Base-by-base conservation (phyloP, 1,140 invertebrate species). In the Temnothorax curvispinosus region DNA sequence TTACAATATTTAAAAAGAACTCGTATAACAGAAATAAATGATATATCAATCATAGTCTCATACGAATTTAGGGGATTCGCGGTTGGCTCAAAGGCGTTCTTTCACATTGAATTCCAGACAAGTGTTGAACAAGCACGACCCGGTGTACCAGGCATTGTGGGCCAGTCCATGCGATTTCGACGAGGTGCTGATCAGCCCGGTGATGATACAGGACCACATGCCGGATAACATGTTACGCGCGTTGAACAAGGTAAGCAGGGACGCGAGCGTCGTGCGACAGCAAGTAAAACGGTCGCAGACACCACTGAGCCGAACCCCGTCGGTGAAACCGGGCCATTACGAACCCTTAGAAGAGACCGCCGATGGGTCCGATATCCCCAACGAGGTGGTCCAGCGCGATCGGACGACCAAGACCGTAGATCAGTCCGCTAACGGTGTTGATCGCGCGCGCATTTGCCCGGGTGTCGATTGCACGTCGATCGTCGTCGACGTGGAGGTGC, bases 181-280 rank as follows among this genome's bases (percentile, higher is more conserved):
- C 94, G 98, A 99, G 95, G 98, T 99, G 32, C 96, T 99, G 44
- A 98, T 99, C 67, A 98, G 98, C 32, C 98, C 98, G 1, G 98
- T 98, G 35, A 98, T 98, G 98, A 97, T 99, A 75, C 98, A 98
- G 94, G 98, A 99, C 95, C 98, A 99, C 94, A 98, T 99, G 98
- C 98, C 98, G 32, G 98, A 99, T 93, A 98, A 97, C 94, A 98
- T 99, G 80, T 95, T 99, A 75, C 97, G 97, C 82, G 98, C 98
- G 11, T 95, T 99, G 71, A 97, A 98, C 94, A 98, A 98, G 97
- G 98, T 99, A 97, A 94, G 94, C 88, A 32, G 88, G 69, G 76
- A 81, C 35, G 56, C 65, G 60, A 87, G 21, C 41, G 41, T 86
- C 27, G 64, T 87, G 38, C 72, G 69, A 32, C 87, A 78, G 35